Conservation (phyloP, 2,888 invertebrate genomes). For the Anorthoa munda region DNA sequence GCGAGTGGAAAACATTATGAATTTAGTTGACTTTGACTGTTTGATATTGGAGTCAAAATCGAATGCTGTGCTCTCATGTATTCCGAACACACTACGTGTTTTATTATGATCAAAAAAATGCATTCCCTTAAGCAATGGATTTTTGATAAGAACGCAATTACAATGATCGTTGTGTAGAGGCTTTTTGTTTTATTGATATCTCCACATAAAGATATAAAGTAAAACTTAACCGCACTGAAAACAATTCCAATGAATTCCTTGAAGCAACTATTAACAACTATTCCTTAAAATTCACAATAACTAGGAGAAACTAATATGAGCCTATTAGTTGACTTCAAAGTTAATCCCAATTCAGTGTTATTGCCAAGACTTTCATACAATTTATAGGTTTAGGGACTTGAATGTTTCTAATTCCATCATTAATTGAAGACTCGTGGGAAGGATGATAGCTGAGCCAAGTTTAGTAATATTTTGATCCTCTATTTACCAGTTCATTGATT, state of each 20-base stretch:
- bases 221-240: background rate
- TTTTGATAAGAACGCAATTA: no score
- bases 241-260: background rate
- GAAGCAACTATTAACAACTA: slow-evolving; percentile 16
- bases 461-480: slow-evolving; percentile 79
- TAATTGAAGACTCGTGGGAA: slow-evolving; percentile 78
- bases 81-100: no score
- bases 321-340: slow-evolving; percentile 70
- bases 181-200: background rate
- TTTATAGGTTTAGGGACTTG: slow-evolving; percentile 82
- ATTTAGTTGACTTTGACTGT: background rate
- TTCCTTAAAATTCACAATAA: slow-evolving; percentile 34
- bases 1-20: background rate
- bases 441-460: slow-evolving; percentile 72
- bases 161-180: background rate
- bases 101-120: no score
- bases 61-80: no score
- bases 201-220: no score
- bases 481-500: slow-evolving; percentile 26
- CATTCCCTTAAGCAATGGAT: background rate
- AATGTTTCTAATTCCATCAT: slow-evolving; percentile 82
- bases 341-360: slow-evolving; percentile 67
- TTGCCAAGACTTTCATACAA: slow-evolving; percentile 73
- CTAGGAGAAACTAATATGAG: slow-evolving; percentile 62
- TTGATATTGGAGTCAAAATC: background rate